Conservation (phyloP, 2,797 vertebrate genomes). For the Syndactyla subalaris region DNA sequence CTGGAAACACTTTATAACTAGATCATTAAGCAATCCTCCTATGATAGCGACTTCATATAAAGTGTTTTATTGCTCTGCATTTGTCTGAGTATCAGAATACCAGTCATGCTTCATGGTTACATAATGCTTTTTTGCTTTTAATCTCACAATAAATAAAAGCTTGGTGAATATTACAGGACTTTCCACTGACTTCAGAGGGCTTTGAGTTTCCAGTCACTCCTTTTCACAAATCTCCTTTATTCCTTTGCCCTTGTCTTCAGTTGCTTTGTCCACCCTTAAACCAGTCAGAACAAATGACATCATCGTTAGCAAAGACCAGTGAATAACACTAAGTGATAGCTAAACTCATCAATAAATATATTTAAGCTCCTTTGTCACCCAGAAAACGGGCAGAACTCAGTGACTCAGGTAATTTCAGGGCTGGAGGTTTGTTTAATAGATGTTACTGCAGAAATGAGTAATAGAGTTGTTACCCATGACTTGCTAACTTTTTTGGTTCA, state of each 20-base stretch:
- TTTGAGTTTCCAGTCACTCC: constrained; percentile 15
- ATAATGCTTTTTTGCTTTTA: constrained; percentile 51
- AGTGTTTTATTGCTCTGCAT: constrained; percentile 42
- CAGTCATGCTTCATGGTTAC: constrained; percentile 32
- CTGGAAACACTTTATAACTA: constrained; percentile 7
- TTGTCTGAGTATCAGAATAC: constrained; percentile 18
- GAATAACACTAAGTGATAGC: background rate
- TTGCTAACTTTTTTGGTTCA: background rate
- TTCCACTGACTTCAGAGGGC: constrained; percentile 32
- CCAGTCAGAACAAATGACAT: constrained; percentile 12
- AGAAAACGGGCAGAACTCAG: background rate
- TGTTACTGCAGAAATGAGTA: background rate
- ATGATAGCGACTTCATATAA: constrained; percentile 10
- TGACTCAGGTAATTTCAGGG: background rate
- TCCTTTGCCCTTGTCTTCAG: constrained; percentile 52
- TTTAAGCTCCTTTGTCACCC: background rate
- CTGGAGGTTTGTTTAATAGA: background rate
- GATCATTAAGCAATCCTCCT: background rate
- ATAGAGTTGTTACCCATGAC: background rate
- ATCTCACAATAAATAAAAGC: constrained; percentile 51
- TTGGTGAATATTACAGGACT: constrained; percentile 14
- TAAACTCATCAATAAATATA: background rate
- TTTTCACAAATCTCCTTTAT: constrained; percentile 62
- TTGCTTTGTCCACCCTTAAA: background rate
- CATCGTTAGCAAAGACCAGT: constrained; percentile 2